Evolutionary conservation across 1,140 invertebrate species (phyloP).

Genomic region (Euura lappo): DNA sequence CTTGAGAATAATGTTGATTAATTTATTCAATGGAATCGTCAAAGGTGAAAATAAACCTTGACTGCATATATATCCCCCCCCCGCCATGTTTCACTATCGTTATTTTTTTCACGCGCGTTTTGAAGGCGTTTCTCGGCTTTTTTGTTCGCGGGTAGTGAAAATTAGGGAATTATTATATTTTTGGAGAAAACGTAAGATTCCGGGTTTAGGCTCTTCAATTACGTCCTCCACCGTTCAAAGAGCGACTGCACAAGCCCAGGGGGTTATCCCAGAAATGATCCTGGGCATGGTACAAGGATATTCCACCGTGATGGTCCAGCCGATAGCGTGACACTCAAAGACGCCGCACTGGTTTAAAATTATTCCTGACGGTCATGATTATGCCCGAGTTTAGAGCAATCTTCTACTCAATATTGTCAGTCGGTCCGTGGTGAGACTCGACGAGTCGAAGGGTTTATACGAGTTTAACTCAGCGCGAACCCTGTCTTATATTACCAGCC

Average conservation of each 20-base stretch:
- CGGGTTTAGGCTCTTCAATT: not conserved
- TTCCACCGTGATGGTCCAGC: slow-evolving; percentile 1
- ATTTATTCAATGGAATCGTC: not conserved
- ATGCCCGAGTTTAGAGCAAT: slow-evolving; percentile 43
- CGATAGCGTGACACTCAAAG: slow-evolving; percentile 53
- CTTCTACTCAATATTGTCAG: slow-evolving; percentile 42
- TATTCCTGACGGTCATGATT: slow-evolving; percentile 53
- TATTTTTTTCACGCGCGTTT: no score
- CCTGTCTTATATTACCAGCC: not conserved
- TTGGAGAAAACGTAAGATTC: not conserved
- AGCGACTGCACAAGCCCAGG: not conserved
- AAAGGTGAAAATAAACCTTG: no score
- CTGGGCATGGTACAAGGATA: not conserved
- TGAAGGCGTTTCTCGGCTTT: no score
- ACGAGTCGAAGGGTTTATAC: not conserved
- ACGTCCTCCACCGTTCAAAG: not conserved
- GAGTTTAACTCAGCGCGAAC: not conserved
- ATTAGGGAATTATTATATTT: slow-evolving; percentile 1
- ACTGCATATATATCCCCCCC: no score
- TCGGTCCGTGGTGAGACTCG: not conserved
- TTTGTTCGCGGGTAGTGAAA: slow-evolving; percentile 2
- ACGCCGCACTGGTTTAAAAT: slow-evolving; percentile 48
- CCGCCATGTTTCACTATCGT: no score
- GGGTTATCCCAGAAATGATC: not conserved
- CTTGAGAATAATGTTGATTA: not conserved